Base-by-base conservation (phyloP, 2,797 vertebrate species). In the Acestrorhynchus altus region DNA sequence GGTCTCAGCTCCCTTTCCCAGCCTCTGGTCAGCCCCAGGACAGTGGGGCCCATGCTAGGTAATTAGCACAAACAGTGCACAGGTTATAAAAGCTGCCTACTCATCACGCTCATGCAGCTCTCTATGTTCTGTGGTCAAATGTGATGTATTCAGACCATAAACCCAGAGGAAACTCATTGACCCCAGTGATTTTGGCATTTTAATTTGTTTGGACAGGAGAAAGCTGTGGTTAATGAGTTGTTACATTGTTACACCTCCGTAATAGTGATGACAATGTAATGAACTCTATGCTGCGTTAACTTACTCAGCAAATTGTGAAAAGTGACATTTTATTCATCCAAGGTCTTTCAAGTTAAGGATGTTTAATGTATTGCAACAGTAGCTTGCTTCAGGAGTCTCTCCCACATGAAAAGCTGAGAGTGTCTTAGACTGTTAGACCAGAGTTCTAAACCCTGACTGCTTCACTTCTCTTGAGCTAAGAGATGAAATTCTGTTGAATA, bases 401-500 rank as follows among this genome's bases (percentile, higher is more conserved):
- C 49, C 67, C 67, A 69, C 67, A 54, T 69, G 31, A 69, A 54
- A 54, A 52, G 47, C 28, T 47, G 13, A 67, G 10, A 31, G 13
- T 46, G 18, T 67, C 42, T 46, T 40, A 35, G 12, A 6, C 79
- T 24, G 70, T 64, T 63, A 63, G 63, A 40, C 72, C 20, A 39
- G 59, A 11, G 8, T 35, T 20, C 0, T n/a, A 61, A 31, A 56
- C 56, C 52, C 15, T 46, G 54, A 80, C 64, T 44, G 20, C 56
- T 39, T 82, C 67, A 67, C 73, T 81, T 42, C 18, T 81, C 10
- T 57, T 76, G 79, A 51, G 24, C 56, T 44, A 8, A n/a, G 24
- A 46, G 84, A 85, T 74, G 72, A 81, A 83, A 72, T 85, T 72
- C 72, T 72, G 56, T 71, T 81, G 80, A 88, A 81, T 31, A 73